These are phyloP conservation scores for Thalassoma bifasciatum DNA, from an alignment of 2,113 vertebrate genomes.

Conservation along the genomic window DNA sequence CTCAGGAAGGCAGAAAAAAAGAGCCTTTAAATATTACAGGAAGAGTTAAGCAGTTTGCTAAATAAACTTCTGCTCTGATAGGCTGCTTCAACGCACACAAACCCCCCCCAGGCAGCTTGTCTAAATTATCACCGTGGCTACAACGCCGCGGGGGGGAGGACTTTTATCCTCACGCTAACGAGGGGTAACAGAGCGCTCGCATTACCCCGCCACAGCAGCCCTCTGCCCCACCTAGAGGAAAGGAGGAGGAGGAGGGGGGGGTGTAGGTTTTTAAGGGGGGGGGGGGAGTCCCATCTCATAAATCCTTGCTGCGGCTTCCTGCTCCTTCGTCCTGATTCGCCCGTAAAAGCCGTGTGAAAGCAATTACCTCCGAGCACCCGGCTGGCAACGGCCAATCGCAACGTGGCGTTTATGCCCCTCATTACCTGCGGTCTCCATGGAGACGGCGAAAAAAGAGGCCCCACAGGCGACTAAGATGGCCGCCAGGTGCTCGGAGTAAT, in stretches of 20 bases:
- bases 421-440: constrained; percentile 81
- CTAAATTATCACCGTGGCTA: constrained; percentile 96
- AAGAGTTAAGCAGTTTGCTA: constrained; percentile 92
- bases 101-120: constrained; percentile 94
- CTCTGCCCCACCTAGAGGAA: constrained; percentile 69
- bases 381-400: constrained; percentile 74
- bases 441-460: constrained; percentile 66
- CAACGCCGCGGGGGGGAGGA: constrained; percentile 90
- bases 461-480: constrained; percentile 74
- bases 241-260: constrained; percentile 54
- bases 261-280: constrained; percentile 31
- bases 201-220: constrained; percentile 83
- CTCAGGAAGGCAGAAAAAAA: constrained; percentile 85
- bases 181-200: constrained; percentile 89
- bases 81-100: constrained; percentile 83
- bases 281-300: constrained; percentile 87
- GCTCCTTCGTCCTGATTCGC: constrained; percentile 89
- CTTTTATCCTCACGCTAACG: constrained; percentile 96
- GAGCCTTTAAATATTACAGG: constrained; percentile 90
- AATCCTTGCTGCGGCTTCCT: constrained; percentile 93
- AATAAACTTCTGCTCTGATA: constrained; percentile 92
- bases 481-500: constrained; percentile 67
- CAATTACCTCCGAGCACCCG: constrained; percentile 81
- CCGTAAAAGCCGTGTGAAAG: constrained; percentile 87
- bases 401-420: constrained; percentile 80